These are phyloP conservation scores for Physocephala rufipes DNA, from an alignment of 2,888 invertebrate genomes.

Conservation along the genomic window DNA sequence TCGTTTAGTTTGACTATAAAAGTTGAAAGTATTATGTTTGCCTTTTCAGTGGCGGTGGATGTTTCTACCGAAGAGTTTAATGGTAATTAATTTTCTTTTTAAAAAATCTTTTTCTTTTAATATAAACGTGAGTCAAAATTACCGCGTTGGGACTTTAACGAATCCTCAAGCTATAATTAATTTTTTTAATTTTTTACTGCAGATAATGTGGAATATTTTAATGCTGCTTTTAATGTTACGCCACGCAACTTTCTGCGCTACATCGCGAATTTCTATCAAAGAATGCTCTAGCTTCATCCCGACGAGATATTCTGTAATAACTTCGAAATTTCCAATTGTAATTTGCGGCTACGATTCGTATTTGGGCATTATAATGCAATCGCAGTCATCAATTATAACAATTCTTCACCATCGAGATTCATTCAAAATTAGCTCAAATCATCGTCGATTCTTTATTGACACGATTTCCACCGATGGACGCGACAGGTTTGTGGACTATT, in stretches of 20 bases:
- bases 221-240: not conserved
- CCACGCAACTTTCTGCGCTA: not conserved
- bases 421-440: no score
- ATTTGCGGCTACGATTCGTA: no score
- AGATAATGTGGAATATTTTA: slow-evolving; percentile 2
- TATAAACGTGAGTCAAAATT: no score
- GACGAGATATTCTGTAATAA: no score
- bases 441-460: no score
- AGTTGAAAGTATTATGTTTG: not conserved
- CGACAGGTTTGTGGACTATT: slow-evolving; percentile 32
- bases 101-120: no score
- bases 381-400: no score
- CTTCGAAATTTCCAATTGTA: no score
- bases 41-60: not conserved
- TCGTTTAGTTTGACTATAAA: not conserved
- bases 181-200: not conserved
- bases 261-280: not conserved
- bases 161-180: not conserved
- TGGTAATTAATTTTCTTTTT: not conserved
- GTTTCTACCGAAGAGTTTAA: not conserved
- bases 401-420: no score
- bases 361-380: no score
- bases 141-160: no score
- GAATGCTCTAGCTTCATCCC: not conserved
- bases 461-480: no score